A percentile compares a stretch with the other conserved stretches of the same genome.
Conservation (phyloP, 1,140 invertebrate genomes). For the Adelges cooleyi region DNA sequence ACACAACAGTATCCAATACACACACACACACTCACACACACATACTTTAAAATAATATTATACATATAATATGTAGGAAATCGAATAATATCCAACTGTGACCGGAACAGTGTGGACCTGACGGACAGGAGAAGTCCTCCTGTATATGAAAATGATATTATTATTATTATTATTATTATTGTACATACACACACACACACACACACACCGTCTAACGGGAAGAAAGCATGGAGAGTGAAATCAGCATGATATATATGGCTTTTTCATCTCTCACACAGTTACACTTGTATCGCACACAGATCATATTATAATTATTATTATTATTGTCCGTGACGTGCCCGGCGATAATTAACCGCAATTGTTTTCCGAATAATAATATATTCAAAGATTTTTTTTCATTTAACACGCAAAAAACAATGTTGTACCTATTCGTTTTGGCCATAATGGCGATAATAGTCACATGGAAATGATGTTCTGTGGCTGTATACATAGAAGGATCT, state of each 20-base stretch:
- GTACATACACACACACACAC: too few relatives aligned
- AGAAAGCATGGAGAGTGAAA: constrained; percentile 20
- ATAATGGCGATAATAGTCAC: too few relatives aligned
- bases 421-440: too few relatives aligned
- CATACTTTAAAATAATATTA: neutral
- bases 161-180: too few relatives aligned
- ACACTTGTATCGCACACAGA: neutral
- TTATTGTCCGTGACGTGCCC: neutral
- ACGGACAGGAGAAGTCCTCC: too few relatives aligned
- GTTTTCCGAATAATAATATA: too few relatives aligned
- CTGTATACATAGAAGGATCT: too few relatives aligned
- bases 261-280: neutral
- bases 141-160: too few relatives aligned
- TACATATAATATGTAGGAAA: neutral
- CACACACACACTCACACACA: neutral
- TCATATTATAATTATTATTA: neutral
- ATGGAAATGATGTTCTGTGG: too few relatives aligned
- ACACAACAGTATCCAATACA: neutral
- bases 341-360: constrained; percentile 5
- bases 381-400: too few relatives aligned
- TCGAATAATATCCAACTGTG: constrained; percentile 1
- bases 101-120: too few relatives aligned
- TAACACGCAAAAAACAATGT: too few relatives aligned
- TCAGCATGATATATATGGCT: neutral
- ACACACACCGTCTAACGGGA: neutral